These are phyloP conservation scores for Chrysopilus asiliformis DNA, from an alignment of 2,888 invertebrate genomes.

Conservation along the genomic window DNA sequence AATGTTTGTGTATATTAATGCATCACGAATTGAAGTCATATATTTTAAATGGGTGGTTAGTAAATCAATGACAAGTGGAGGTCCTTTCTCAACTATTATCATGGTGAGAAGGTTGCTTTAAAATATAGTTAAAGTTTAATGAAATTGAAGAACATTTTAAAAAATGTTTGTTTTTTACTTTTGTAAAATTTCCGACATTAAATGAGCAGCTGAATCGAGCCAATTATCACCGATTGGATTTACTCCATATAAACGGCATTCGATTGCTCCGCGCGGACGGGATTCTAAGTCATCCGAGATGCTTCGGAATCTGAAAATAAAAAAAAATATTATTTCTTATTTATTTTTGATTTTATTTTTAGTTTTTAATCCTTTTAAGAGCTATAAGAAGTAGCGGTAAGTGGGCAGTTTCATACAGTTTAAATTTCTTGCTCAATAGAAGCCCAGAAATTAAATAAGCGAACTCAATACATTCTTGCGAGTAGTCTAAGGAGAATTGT, in stretches of 20 bases:
- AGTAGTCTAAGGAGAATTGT: no score
- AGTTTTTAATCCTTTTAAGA: no score
- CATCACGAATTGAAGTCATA: conserved; percentile 33
- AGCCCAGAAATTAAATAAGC: no score
- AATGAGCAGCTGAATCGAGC: conserved; percentile 40
- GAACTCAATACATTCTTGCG: no score
- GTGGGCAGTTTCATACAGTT: no score
- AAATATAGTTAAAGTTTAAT: conserved; percentile 1
- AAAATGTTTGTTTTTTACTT: conserved; percentile 42
- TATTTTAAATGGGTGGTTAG: conserved; percentile 23
- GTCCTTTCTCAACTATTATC: conserved; percentile 18
- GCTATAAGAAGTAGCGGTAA: no score
- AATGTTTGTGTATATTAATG: conserved; percentile 31
- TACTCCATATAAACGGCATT: conserved; percentile 46
- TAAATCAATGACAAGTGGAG: conserved; percentile 34
- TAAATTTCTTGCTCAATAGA: no score
- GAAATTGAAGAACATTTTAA: no score
- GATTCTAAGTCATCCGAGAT: conserved; percentile 36
- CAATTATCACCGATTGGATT: conserved; percentile 39
- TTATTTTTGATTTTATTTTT: no score
- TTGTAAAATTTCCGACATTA: conserved; percentile 46
- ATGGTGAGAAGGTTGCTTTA: conserved; percentile 22
- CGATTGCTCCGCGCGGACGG: conserved; percentile 41
- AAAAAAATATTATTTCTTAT: not conserved
- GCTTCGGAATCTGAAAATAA: conserved; percentile 36